A percentile compares a stretch with the other conserved stretches of the same genome.
phyloP scores from a whole-genome alignment of 2,888 invertebrate species.

The Standfussiana lucernea region DNA sequence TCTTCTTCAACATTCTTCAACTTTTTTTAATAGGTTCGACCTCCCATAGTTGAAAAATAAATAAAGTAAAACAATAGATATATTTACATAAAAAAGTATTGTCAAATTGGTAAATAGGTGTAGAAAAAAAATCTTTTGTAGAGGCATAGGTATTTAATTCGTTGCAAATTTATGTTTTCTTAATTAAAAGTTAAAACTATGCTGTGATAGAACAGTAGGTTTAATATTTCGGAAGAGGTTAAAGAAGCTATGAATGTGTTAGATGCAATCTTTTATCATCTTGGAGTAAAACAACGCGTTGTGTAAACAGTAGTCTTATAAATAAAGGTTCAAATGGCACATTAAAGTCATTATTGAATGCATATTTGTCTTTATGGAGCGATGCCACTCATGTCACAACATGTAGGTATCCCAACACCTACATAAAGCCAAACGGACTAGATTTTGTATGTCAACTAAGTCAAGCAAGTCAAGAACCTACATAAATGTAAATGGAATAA shows the following conservation, averaged over 20 bases:
- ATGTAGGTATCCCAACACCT: slow-evolving; percentile 63
- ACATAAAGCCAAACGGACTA: slow-evolving; percentile 59
- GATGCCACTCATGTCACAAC: slow-evolving; percentile 38
- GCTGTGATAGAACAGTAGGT: background rate
- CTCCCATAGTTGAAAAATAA: background rate
- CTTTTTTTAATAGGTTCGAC: background rate
- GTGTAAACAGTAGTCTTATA: slow-evolving; percentile 23
- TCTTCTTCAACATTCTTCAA: background rate
- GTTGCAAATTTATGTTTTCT: background rate
- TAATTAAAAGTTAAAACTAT: background rate
- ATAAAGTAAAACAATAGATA: background rate
- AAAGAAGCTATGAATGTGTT: background rate
- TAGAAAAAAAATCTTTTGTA: background rate
- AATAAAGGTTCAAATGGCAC: slow-evolving; percentile 31
- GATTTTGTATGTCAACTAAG: slow-evolving; percentile 71
- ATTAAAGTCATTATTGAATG: slow-evolving; percentile 34
- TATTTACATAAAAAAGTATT: background rate
- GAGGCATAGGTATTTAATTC: background rate
- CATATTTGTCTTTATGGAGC: slow-evolving; percentile 37
- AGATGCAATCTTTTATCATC: slow-evolving; percentile 19
- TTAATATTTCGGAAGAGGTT: background rate
- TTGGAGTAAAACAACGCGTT: slow-evolving; percentile 18
- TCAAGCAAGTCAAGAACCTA: slow-evolving; percentile 71
- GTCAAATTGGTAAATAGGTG: background rate
- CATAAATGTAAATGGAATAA: slow-evolving; percentile 77